Conservation (phyloP, 2,797 vertebrate genomes). For the Toxotes lorentzi region DNA sequence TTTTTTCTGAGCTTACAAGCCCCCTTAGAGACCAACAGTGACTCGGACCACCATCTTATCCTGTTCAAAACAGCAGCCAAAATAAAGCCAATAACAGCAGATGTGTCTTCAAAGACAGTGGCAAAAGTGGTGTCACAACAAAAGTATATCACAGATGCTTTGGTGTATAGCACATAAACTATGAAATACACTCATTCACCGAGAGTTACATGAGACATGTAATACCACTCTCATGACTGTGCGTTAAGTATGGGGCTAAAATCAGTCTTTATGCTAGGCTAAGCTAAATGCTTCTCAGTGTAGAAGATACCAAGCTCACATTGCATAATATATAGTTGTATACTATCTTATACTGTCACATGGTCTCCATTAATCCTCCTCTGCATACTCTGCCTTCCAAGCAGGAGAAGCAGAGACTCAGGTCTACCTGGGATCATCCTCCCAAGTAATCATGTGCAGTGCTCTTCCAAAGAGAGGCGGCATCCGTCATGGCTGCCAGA, state of each 20-base stretch:
- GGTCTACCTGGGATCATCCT: neutral
- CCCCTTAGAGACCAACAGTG: neutral
- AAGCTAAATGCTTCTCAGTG: too few species aligned
- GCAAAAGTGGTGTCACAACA: too few species aligned
- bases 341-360: neutral
- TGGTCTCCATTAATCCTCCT: neutral
- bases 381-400: neutral
- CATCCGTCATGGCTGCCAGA: neutral
- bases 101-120: neutral
- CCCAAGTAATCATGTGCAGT: neutral
- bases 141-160: too few species aligned
- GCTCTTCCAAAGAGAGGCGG: neutral
- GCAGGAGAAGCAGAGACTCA: neutral
- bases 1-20: slow-evolving; percentile 1
- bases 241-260: too few species aligned
- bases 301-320: neutral
- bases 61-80: neutral
- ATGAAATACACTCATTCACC: too few species aligned
- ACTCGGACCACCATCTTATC: neutral
- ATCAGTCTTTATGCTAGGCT: too few species aligned
- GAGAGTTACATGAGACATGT: too few species aligned
- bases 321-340: too few species aligned
- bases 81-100: neutral
- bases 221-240: too few species aligned
- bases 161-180: too few species aligned